A percentile compares a stretch with the other conserved stretches of the same genome.
phyloP scores from a whole-genome alignment of 2,113 vertebrate species.

The Catagonus wagneri region DNA sequence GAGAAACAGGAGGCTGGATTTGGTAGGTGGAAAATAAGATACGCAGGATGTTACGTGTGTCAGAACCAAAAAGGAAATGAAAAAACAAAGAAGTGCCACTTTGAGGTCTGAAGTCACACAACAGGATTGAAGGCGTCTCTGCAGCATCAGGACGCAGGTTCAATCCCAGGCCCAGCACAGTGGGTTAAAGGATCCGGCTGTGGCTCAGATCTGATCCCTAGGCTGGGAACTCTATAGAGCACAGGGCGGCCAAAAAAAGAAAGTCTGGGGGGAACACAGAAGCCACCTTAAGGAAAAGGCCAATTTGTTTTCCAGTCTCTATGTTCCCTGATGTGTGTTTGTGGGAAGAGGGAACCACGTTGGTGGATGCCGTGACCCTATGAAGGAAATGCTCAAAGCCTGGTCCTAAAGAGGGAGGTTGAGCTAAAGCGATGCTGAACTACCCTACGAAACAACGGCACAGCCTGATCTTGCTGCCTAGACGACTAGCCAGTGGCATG shows the following conservation, averaged over 20 bases:
- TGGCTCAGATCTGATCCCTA: too few relatives aligned
- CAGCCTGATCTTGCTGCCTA: background rate
- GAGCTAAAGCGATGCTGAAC: background rate
- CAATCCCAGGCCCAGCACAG: too few relatives aligned
- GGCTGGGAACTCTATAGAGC: too few relatives aligned
- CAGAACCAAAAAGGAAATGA: background rate
- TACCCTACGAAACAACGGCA: fast-evolving
- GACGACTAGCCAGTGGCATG: fast-evolving
- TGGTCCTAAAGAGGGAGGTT: background rate
- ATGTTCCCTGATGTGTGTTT: background rate
- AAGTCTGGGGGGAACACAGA: background rate
- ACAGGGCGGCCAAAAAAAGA: too few relatives aligned
- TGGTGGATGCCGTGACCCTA: background rate
- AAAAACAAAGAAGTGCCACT: background rate
- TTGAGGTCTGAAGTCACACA: background rate
- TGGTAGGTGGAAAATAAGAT: background rate
- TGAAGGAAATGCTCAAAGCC: background rate
- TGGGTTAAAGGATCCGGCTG: too few relatives aligned
- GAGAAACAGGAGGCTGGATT: background rate
- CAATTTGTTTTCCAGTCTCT: background rate
- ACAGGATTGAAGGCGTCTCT: too few relatives aligned
- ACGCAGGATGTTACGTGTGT: background rate
- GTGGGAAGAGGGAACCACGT: background rate
- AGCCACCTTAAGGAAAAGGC: background rate
- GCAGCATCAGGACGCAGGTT: too few relatives aligned